Percentiles rank a stretch among this genome's conserved stretches.
phyloP scores from a whole-genome alignment of 2,888 invertebrate genomes.

The Sesia bembeciformis region DNA sequence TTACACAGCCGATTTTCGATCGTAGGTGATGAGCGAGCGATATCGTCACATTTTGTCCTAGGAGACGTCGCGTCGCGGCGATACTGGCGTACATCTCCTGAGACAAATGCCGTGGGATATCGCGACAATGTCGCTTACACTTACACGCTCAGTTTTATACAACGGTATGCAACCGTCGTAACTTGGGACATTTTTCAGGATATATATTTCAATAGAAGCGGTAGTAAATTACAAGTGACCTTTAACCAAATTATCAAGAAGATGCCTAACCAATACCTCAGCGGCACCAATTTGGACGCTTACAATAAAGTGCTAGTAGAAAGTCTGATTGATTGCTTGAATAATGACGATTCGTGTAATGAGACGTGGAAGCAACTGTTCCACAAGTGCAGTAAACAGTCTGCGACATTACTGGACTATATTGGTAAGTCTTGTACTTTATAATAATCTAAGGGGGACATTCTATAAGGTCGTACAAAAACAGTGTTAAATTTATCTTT shows the following conservation, averaged over 20 bases:
- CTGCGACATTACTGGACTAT: constrained; percentile 77
- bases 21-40: too few relatives aligned
- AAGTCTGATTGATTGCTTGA: constrained; percentile 76
- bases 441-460: too few relatives aligned
- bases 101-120: too few relatives aligned
- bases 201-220: constrained; percentile 57
- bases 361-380: constrained; percentile 81
- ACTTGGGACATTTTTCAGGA: constrained; percentile 32
- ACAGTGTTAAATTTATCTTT: too few relatives aligned
- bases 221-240: constrained; percentile 62
- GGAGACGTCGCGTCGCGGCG: too few relatives aligned
- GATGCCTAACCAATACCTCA: constrained; percentile 68
- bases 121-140: too few relatives aligned
- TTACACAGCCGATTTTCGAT: too few relatives aligned
- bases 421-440: constrained; percentile 47
- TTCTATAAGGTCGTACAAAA: too few relatives aligned
- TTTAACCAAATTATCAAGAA: constrained; percentile 80
- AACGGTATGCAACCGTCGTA: too few relatives aligned
- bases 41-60: too few relatives aligned
- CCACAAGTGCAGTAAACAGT: constrained; percentile 77
- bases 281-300: constrained; percentile 51
- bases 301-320: constrained; percentile 74
- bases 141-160: too few relatives aligned
- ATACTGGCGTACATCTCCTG: too few relatives aligned
- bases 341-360: constrained; percentile 77